Conservation (phyloP, 2,888 invertebrate genomes). For the Xestia rhomboidea region DNA sequence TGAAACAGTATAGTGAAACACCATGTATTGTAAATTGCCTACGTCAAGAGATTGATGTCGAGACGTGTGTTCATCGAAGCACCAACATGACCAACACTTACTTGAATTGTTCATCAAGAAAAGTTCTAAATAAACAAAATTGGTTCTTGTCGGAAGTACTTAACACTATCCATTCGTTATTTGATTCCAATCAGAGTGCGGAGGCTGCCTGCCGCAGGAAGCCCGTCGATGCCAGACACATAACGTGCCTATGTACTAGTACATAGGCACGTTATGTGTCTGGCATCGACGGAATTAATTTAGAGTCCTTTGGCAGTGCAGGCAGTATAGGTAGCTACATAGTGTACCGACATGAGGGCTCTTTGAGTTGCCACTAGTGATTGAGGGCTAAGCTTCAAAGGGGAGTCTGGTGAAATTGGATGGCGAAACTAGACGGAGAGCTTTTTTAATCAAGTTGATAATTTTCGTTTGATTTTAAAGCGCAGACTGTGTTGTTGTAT, state of each 20-base stretch:
- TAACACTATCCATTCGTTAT: conserved; percentile 22
- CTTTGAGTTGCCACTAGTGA: not conserved
- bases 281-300: conserved; percentile 20
- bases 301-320: conserved; percentile 10
- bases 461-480: not conserved
- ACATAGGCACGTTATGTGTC: too few species aligned
- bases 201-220: not conserved
- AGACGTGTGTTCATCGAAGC: not conserved
- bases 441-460: not conserved
- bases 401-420: not conserved
- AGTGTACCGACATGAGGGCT: not conserved
- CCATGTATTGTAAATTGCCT: not conserved
- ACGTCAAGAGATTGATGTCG: not conserved
- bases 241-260: not conserved
- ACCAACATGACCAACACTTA: too few species aligned
- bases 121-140: not conserved
- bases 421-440: not conserved
- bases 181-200: not conserved
- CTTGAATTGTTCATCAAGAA: too few species aligned
- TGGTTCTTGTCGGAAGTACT: not conserved
- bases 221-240: conserved; percentile 32
- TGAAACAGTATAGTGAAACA: not conserved
- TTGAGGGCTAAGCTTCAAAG: not conserved
- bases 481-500: not conserved
- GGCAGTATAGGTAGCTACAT: conserved; percentile 4